Percentiles rank a stretch among this genome's conserved stretches.
phyloP scores from a whole-genome alignment of 2,888 invertebrate genomes.

The Myopa testacea region DNA sequence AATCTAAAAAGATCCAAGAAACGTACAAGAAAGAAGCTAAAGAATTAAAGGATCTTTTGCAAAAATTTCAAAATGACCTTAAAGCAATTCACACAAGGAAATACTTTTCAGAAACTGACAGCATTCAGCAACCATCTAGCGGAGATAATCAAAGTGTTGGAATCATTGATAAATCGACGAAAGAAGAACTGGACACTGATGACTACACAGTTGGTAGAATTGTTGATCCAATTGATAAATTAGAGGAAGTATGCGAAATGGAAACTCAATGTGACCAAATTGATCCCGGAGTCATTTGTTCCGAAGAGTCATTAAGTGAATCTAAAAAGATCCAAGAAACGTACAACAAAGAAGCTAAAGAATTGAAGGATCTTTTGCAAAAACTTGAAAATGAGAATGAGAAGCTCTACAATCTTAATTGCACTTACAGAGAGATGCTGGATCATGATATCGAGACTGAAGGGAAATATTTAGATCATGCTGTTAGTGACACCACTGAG shows the following conservation, averaged over 20 bases:
- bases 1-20: not conserved
- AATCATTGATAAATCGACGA: too few relatives aligned
- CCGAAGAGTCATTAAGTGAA: not conserved
- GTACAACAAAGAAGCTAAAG: slow-evolving; percentile 53
- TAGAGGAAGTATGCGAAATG: not conserved
- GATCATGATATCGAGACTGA: slow-evolving; percentile 40
- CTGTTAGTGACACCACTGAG: slow-evolving; percentile 21
- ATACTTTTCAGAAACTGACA: too few relatives aligned
- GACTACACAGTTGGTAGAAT: too few relatives aligned
- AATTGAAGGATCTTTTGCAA: slow-evolving; percentile 51
- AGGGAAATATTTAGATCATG: slow-evolving; percentile 37
- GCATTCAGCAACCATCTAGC: too few relatives aligned
- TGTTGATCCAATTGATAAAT: too few relatives aligned
- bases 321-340: not conserved
- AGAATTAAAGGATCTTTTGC: slow-evolving; percentile 51
- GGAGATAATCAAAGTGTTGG: too few relatives aligned
- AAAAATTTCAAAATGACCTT: slow-evolving; percentile 50
- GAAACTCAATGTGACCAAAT: not conserved
- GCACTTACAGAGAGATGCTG: slow-evolving; percentile 35
- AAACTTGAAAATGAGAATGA: slow-evolving; percentile 56
- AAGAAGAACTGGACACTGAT: too few relatives aligned
- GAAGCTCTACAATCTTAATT: slow-evolving; percentile 44
- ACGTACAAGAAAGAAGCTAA: slow-evolving; percentile 52
- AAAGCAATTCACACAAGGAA: too few relatives aligned
- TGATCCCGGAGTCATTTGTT: not conserved